These are phyloP conservation scores for Myiozetetes cayanensis DNA, from an alignment of 2,113 vertebrate genomes.

Conservation along the genomic window DNA sequence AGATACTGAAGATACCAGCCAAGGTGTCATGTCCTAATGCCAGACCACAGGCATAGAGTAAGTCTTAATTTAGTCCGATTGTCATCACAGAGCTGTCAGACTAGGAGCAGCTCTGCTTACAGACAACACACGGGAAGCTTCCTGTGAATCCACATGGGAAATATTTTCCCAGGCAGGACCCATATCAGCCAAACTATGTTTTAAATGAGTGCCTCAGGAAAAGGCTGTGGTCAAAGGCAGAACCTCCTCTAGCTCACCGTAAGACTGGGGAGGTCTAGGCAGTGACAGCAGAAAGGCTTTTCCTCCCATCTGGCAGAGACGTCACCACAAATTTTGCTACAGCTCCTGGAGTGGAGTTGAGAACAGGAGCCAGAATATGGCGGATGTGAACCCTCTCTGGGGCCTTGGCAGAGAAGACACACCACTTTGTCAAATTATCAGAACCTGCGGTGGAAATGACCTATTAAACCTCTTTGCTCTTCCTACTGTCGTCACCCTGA, in stretches of 20 bases:
- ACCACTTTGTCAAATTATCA: conserved; percentile 28
- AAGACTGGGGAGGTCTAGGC: background rate
- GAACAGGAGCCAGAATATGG: background rate
- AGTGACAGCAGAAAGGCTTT: background rate
- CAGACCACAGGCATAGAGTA: conserved; percentile 29
- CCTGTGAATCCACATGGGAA: background rate
- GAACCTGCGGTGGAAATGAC: conserved; percentile 21
- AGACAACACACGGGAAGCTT: background rate
- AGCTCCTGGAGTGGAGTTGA: background rate
- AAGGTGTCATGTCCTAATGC: conserved; percentile 28
- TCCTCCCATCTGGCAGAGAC: background rate
- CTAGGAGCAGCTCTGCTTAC: background rate
- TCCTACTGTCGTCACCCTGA: background rate
- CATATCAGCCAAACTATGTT: background rate
- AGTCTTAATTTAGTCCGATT: background rate
- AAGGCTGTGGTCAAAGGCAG: background rate
- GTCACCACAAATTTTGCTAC: background rate
- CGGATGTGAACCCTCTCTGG: background rate
- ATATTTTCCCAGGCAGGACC: background rate
- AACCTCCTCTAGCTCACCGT: background rate
- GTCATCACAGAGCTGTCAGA: conserved; percentile 21
- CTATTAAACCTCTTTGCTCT: conserved; percentile 37
- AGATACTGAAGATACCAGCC: conserved; percentile 35
- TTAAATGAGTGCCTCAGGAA: background rate
- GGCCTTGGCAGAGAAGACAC: background rate